phyloP scores from a whole-genome alignment of 2,888 invertebrate genomes.

The Trisateles emortualis region DNA sequence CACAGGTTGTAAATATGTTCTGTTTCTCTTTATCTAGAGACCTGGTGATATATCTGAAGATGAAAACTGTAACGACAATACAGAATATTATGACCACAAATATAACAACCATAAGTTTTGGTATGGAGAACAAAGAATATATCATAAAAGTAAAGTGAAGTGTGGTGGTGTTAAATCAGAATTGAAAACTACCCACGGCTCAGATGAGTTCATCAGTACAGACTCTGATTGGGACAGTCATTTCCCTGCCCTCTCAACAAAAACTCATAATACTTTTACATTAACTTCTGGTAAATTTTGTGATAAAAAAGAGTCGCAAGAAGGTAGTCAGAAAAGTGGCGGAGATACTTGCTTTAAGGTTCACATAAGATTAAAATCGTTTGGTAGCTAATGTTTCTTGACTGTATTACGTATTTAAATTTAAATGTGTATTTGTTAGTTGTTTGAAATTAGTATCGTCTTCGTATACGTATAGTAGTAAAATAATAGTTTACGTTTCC shows the following conservation, averaged over 20 bases:
- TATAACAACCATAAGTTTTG: slow-evolving; percentile 62
- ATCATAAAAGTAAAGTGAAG: slow-evolving; percentile 75
- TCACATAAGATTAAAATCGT: slow-evolving; percentile 31
- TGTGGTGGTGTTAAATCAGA: slow-evolving; percentile 54
- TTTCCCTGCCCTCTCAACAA: slow-evolving; percentile 77
- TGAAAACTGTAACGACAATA: slow-evolving; percentile 65
- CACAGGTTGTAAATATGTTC: slow-evolving; percentile 8
- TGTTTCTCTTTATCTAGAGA: slow-evolving; percentile 63
- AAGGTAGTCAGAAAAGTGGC: slow-evolving; percentile 75
- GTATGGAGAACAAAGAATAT: slow-evolving; percentile 76
- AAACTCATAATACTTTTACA: slow-evolving; percentile 81
- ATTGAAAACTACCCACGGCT: slow-evolving; percentile 63
- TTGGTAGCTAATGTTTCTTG: slow-evolving; percentile 26
- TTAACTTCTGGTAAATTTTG: slow-evolving; percentile 72
- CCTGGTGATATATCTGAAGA: slow-evolving; percentile 78
- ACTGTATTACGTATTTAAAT: slow-evolving; percentile 1
- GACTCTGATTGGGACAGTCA: slow-evolving; percentile 81
- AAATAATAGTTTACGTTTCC: not conserved
- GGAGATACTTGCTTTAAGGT: slow-evolving; percentile 78
- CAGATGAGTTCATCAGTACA: slow-evolving; percentile 75
- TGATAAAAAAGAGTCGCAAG: slow-evolving; percentile 70
- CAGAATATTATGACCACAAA: slow-evolving; percentile 59
- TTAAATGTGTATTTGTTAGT: not conserved
- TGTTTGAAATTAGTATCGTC: not conserved
- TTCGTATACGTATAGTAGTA: not conserved